A percentile compares a stretch with the other conserved stretches of the same genome.
Conservation (phyloP, 2,113 vertebrate species). For the Pycnonotus jocosus region DNA sequence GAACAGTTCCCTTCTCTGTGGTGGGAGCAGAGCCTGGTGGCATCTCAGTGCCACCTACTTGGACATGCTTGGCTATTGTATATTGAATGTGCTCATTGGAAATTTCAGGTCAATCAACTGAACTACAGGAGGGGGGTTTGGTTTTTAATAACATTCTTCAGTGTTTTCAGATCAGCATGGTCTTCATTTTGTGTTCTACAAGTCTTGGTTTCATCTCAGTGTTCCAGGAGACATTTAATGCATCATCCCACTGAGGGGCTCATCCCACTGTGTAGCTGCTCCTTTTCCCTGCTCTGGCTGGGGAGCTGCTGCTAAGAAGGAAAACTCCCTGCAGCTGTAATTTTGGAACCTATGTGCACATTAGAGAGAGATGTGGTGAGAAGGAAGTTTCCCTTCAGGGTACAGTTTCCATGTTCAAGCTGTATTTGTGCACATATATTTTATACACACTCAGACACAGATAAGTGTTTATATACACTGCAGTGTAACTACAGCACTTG, state of each 20-base stretch:
- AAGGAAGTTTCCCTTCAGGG: background rate
- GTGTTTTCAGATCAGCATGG: background rate
- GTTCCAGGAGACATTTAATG: background rate
- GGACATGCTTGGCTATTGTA: accelerated
- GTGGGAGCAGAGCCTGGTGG: background rate
- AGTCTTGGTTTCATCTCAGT: background rate
- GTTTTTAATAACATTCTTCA: background rate
- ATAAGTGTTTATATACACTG: background rate
- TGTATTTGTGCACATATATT: background rate
- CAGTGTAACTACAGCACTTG: background rate
- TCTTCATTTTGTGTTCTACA: background rate
- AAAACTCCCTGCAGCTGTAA: background rate
- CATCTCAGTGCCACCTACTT: background rate
- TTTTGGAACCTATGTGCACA: background rate
- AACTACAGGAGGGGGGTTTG: background rate
- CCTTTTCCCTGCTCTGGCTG: background rate
- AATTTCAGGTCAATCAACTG: background rate
- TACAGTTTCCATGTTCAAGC: background rate
- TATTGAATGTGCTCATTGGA: background rate
- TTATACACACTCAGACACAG: background rate
- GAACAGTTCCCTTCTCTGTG: accelerated
- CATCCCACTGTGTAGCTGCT: background rate
- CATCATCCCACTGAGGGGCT: background rate
- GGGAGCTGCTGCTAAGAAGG: background rate
- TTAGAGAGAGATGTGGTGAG: background rate